A percentile compares a stretch with the other conserved stretches of the same genome.
phyloP scores from a whole-genome alignment of 2,797 vertebrate species.

The Sebastes cheni region DNA sequence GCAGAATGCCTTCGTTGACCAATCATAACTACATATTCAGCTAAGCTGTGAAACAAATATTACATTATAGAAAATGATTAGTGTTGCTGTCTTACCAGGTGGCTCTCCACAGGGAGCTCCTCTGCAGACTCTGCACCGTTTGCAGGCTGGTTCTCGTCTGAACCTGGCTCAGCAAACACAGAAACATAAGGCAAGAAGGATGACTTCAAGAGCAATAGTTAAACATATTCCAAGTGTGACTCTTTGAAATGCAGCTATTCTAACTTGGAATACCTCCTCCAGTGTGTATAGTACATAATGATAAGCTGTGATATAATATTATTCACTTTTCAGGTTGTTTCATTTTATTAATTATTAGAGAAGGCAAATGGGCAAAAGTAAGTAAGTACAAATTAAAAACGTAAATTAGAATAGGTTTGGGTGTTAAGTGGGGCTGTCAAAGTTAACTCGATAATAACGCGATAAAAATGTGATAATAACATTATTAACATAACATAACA shows the following conservation, averaged over 20 bases:
- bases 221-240: neutral
- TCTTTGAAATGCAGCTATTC: neutral
- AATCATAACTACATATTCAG: neutral
- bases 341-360: neutral
- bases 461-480: no score
- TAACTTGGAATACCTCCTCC: neutral
- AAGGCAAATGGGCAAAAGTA: neutral
- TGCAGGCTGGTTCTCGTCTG: slow-evolving; percentile 30
- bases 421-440: neutral
- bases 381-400: neutral
- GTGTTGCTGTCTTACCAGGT: slow-evolving; percentile 51
- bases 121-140: slow-evolving; percentile 37
- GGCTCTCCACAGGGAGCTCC: slow-evolving; percentile 31
- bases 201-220: slow-evolving; percentile 16
- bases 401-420: neutral
- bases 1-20: neutral
- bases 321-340: neutral
- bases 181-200: slow-evolving; percentile 3
- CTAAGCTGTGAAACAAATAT: neutral
- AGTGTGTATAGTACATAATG: neutral
- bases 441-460: no score
- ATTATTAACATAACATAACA: no score
- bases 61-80: slow-evolving; percentile 2
- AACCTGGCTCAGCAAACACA: slow-evolving; percentile 41
- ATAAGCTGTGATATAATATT: neutral